Evolutionary conservation across 1,140 invertebrate genomes (phyloP).

Genomic region (Pseudomyrmex flavicornis): DNA sequence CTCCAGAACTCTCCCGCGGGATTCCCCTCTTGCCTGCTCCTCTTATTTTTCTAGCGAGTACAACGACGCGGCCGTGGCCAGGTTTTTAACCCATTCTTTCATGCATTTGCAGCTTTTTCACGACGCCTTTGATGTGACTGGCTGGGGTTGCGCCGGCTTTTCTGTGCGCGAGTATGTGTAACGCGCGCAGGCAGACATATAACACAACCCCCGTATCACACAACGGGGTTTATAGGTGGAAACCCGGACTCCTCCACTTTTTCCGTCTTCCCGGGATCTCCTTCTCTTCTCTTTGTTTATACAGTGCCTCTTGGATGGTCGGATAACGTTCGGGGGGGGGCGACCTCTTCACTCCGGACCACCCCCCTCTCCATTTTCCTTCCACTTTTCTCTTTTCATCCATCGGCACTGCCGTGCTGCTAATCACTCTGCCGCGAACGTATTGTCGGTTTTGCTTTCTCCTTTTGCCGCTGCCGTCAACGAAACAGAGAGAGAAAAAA

Average conservation of each 20-base stretch:
- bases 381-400: not conserved
- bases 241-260: constrained; percentile 37
- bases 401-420: constrained; percentile 49
- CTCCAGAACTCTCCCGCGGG: constrained; percentile 67
- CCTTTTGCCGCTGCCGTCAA: constrained; percentile 33
- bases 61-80: constrained; percentile 42
- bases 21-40: constrained; percentile 54
- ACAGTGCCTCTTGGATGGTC: constrained; percentile 68
- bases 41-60: constrained; percentile 45
- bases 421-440: constrained; percentile 68
- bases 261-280: constrained; percentile 55
- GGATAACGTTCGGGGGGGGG: constrained; percentile 67
- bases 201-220: not conserved
- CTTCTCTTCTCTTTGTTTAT: constrained; percentile 72
- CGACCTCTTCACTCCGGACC: constrained; percentile 45
- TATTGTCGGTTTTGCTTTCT: constrained; percentile 66
- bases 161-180: constrained; percentile 18
- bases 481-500: constrained; percentile 21
- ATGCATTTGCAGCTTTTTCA: constrained; percentile 71
- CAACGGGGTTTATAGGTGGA: not conserved
- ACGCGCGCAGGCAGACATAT: not conserved
- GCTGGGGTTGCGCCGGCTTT: constrained; percentile 52
- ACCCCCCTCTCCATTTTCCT: constrained; percentile 6
- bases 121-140: constrained; percentile 72
- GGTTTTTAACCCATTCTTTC: constrained; percentile 78